phyloP scores from a whole-genome alignment of 2,888 invertebrate species.

The Epirrhoe tristata region DNA sequence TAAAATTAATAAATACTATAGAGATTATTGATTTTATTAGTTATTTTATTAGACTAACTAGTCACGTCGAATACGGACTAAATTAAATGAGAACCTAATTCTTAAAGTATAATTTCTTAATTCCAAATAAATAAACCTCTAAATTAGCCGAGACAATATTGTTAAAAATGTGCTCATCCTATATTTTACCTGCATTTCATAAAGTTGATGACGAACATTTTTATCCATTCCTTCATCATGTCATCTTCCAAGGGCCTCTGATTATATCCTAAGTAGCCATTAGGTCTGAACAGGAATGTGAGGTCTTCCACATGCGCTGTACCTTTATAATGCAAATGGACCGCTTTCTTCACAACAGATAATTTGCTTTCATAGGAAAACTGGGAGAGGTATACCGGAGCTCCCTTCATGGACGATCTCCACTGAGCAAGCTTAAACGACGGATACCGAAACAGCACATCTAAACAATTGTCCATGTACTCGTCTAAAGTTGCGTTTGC shows the following conservation, averaged over 20 bases:
- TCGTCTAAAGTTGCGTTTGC: slow-evolving; percentile 35
- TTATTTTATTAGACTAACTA: no score
- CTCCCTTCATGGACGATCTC: not conserved
- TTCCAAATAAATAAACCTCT: no score
- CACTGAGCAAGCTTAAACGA: not conserved
- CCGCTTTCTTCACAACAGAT: not conserved
- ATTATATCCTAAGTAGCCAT: not conserved
- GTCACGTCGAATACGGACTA: no score
- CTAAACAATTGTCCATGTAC: slow-evolving; percentile 32
- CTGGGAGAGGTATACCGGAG: not conserved
- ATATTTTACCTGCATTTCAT: not conserved
- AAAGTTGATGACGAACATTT: slow-evolving; percentile 1
- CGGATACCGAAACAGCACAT: slow-evolving; percentile 43
- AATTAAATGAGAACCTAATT: no score
- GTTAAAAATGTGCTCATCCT: not conserved
- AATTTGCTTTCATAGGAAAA: not conserved
- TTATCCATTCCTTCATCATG: slow-evolving; percentile 1
- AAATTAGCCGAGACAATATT: no score
- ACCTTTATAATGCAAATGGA: not conserved
- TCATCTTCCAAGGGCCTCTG: not conserved
- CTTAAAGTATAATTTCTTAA: no score
- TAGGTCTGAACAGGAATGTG: not conserved
- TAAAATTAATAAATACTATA: no score
- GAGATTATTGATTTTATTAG: no score
- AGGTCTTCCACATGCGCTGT: not conserved